These are phyloP conservation scores for Chaetophractus vellerosus DNA, from an alignment of 2,797 vertebrate species.

Conservation along the genomic window DNA sequence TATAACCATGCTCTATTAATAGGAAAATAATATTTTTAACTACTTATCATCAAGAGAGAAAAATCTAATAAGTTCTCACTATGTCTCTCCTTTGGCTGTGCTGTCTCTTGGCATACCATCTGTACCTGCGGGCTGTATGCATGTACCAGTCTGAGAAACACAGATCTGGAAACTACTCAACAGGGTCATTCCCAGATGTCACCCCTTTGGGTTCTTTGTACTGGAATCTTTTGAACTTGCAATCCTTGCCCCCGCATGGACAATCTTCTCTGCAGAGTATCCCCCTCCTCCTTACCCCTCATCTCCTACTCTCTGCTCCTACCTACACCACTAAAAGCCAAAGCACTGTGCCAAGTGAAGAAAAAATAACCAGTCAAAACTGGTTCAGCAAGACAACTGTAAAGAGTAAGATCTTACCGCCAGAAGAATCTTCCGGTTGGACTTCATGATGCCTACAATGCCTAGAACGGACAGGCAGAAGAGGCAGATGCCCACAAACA, in stretches of 20 bases:
- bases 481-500: conserved; percentile 92
- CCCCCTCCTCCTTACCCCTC: too few relatives aligned
- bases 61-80: background rate
- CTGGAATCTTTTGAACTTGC: background rate
- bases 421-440: conserved; percentile 89
- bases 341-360: background rate
- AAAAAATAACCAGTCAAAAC: background rate
- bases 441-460: conserved; percentile 89
- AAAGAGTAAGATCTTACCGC: conserved; percentile 87
- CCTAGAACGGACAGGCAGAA: conserved; percentile 90
- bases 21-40: conserved; percentile 33
- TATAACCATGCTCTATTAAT: background rate
- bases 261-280: background rate
- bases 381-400: background rate
- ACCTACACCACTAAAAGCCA: background rate
- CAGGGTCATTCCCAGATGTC: too few relatives aligned
- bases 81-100: background rate
- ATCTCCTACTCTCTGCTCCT: background rate
- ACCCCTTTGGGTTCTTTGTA: background rate
- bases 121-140: background rate
- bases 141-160: background rate
- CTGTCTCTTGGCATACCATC: background rate
- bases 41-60: background rate
- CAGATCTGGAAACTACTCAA: background rate
- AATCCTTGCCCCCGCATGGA: background rate